Evolutionary conservation across 2,888 invertebrate genomes (phyloP), one percentile per base, ranked within the genome.

Genomic region (Alsophila aescularia): DNA sequence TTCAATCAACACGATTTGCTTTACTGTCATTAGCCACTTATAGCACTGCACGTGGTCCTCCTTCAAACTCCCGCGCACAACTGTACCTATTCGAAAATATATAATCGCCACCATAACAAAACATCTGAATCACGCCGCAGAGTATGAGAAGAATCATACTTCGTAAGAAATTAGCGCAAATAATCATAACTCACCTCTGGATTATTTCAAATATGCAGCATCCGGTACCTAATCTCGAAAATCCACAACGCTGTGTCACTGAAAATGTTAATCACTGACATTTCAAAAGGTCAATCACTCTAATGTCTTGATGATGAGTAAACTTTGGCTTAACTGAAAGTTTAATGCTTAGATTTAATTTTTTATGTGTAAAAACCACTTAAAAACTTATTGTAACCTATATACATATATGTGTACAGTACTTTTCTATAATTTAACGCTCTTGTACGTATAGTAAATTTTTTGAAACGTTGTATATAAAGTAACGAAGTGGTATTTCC

Each of bases 121-220:
- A 37, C 32, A 12, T 35, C n/a, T 60, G 60, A 60, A 42, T 63
- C 63, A 63, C 15, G 13, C 37, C 15, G 39, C 32, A 27, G 15
- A 47, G n/a, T n/a, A n/a, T n/a, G n/a, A n/a, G 36, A 14, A 18
- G n/a, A 56, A 15, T 50, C 55, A 45, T 36, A 40, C 45, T 45
- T 51, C 36, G 13, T 9, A 35, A 48, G 41, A 60, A 50, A 49
- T 40, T 53, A 57, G 48, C 40, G 13, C 59, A 58, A 58, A 58
- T 58, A 61, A 53, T 58, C 36, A 36, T 43, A 58, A 64, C 61
- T 60, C 61, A 64, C 62, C 62, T 29, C 32, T 50, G 10, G 15
- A 36, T 57, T 43, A 60, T 61, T 59, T 47, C 52, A 56, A 49
- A 52, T 52, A 60, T 56, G 51, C 57, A 54, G 56, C 62, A 44